Conservation (phyloP, 92 coral and sea anemone species). For the Metridium senile region DNA sequence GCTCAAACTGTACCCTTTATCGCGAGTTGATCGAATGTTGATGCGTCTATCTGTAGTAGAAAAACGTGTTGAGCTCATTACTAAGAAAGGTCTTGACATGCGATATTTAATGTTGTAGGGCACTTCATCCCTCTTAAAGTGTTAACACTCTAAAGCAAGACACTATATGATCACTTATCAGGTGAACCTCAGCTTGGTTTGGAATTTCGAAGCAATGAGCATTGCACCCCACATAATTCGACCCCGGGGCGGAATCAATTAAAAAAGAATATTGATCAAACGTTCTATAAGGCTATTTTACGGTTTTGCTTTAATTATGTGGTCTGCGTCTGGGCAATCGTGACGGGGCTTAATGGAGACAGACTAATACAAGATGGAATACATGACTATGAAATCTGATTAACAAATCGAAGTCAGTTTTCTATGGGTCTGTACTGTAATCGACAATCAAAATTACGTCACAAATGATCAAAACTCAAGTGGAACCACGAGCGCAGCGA, state of each 20-base stretch:
- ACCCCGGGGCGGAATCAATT: conserved; percentile 19
- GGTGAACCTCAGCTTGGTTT: neutral
- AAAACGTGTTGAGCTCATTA: conserved; percentile 33
- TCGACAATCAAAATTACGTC: too few relatives aligned
- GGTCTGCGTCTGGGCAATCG: neutral
- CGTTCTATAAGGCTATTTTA: neutral
- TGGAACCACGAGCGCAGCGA: too few relatives aligned
- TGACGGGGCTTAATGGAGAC: too few relatives aligned
- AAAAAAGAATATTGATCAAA: neutral
- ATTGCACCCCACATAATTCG: neutral
- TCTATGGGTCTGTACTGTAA: too few relatives aligned
- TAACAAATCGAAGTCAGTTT: too few relatives aligned
- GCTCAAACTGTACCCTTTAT: neutral
- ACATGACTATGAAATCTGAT: too few relatives aligned
- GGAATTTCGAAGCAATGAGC: conserved; percentile 8
- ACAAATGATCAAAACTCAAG: too few relatives aligned
- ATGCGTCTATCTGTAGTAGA: neutral
- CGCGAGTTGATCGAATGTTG: conserved; percentile 5
- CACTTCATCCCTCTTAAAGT: conserved; percentile 16
- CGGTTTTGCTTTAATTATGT: neutral
- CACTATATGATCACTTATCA: neutral
- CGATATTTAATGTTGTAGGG: conserved; percentile 1
- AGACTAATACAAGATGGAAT: too few relatives aligned
- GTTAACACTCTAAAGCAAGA: conserved; percentile 20
- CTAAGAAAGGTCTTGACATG: neutral